Percentiles rank a stretch among this genome's conserved stretches.
Evolutionary conservation across 2,888 invertebrate genomes (phyloP).

Genomic region (Meteorus colon): DNA sequence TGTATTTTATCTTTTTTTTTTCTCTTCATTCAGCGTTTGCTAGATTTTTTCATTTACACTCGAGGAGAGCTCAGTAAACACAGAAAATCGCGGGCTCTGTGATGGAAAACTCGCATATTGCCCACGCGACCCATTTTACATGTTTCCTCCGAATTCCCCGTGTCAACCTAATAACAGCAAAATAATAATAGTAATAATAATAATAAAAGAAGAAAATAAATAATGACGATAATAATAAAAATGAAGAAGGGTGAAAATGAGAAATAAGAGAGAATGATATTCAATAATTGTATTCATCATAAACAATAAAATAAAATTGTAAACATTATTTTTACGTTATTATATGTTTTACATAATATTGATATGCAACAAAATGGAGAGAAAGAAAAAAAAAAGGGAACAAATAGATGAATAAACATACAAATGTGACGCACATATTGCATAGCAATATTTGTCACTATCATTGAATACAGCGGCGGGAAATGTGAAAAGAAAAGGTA

Average conservation of each 20-base stretch:
- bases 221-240: constrained; percentile 1
- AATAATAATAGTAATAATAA: not conserved
- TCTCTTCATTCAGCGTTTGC: constrained; percentile 16
- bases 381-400: not conserved
- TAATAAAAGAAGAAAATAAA: not conserved
- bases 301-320: not conserved
- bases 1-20: not conserved
- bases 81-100: constrained; percentile 29
- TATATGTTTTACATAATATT: not conserved
- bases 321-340: not conserved
- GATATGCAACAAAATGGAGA: not conserved
- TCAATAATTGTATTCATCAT: not conserved
- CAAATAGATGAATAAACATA: not conserved
- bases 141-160: constrained; percentile 9
- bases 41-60: constrained; percentile 51
- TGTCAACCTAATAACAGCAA: constrained; percentile 1
- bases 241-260: not conserved
- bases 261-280: not conserved
- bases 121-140: constrained; percentile 40
- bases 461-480: not conserved
- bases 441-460: not conserved
- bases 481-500: not conserved
- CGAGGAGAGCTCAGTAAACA: constrained; percentile 52
- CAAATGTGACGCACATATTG: not conserved
- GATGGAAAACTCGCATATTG: constrained; percentile 44